These are phyloP conservation scores for Poeciliopsis prolifica DNA, from an alignment of 2,113 vertebrate genomes.

Conservation along the genomic window DNA sequence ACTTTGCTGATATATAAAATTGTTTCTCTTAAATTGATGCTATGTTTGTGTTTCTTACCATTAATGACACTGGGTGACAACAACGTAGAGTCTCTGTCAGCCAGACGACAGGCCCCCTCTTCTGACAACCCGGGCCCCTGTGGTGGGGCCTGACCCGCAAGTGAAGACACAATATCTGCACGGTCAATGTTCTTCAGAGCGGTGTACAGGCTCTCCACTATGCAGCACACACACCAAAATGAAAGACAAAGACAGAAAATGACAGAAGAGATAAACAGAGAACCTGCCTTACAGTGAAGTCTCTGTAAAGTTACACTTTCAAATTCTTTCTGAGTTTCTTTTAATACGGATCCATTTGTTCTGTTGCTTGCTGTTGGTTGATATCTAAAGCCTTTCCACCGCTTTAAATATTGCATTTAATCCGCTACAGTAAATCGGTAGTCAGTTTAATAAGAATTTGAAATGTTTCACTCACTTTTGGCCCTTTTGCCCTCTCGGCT, in stretches of 20 bases:
- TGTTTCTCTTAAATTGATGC: background rate
- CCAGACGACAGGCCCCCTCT: conserved; percentile 82
- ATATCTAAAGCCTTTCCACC: too few relatives aligned
- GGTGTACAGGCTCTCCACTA: conserved; percentile 88
- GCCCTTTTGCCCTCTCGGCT: conserved; percentile 86
- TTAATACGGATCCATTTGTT: background rate
- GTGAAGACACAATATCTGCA: conserved; percentile 86
- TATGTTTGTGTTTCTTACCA: conserved; percentile 82
- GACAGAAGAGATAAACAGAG: background rate
- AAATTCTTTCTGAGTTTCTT: background rate
- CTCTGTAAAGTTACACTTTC: background rate
- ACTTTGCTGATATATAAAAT: background rate
- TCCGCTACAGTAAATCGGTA: background rate
- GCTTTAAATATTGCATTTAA: background rate
- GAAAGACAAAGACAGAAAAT: background rate
- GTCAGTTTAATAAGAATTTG: background rate
- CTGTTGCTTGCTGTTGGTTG: background rate
- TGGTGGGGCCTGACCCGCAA: conserved; percentile 84
- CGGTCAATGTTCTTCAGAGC: conserved; percentile 92
- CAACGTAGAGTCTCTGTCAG: conserved; percentile 83
- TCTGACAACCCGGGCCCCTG: conserved; percentile 73
- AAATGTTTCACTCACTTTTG: conserved; percentile 84
- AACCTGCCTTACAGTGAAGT: background rate
- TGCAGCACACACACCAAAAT: background rate
- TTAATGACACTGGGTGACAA: conserved; percentile 91